Base-by-base conservation (phyloP, 2,888 invertebrate species). In the Stramonita haemastoma region DNA sequence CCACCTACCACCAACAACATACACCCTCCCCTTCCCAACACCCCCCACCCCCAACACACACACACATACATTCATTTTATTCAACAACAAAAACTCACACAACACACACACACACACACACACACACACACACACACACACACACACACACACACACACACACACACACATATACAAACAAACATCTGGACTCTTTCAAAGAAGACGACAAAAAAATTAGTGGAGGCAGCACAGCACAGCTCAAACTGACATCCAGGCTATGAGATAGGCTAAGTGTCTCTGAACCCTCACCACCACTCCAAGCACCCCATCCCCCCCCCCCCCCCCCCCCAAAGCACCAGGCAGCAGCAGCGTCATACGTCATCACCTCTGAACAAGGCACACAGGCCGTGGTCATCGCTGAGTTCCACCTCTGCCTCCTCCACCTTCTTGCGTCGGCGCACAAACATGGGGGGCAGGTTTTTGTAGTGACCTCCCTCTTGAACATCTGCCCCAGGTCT, bases 401-500 rank as follows among this genome's bases (percentile, higher is more conserved):
- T n/a, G n/a, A n/a, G n/a, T n/a, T 0, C 87, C 89, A 13, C 93
- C 94, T 79, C 32, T 92, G 92, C 79, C 32, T 93, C 13, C 46
- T 90, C 22, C 32, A 87, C 90, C 84, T 88, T 79, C 87, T 90
- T 91, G 17, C 89, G 90, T 70, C 91, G 90, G 4, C 91, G 89
- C 73, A 91, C 89, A 89, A 94, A 94, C 90, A 96, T 91, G 17
- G 96, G 97, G 0, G 98, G 98, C 95, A 99, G 96, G 96, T 98
- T 97, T 91, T 97, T 97, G 93, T 98, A 98, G 96, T 97, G 97
- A 98, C 97, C 96, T 98, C 98, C 94, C 98, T 98, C 93, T 98
- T 97, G 96, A 98, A 98, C 91, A 98, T 96, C 95, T 98, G 98
- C 56, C 98, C 98, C 56, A 98, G 97, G 96, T 98, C 98, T 96